Base-by-base conservation (phyloP, 2,888 invertebrate genomes). In the Notocelia uddmanniana region DNA sequence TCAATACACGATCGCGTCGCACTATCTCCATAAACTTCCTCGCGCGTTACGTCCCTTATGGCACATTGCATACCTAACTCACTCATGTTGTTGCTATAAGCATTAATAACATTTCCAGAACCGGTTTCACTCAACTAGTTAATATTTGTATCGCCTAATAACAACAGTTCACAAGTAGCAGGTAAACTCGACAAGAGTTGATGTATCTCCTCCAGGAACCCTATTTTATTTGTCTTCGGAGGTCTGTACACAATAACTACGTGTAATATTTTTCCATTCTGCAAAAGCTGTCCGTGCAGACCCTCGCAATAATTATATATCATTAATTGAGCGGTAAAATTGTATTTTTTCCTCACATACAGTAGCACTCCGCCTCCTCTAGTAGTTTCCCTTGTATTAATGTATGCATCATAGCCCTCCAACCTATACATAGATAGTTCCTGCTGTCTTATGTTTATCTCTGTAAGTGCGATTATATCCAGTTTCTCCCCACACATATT, bases 161-260 rank as follows among this genome's bases (percentile, higher is more conserved):
- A 10, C 23, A 52, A 19, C 3, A 52, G 10, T 6, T 52, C 52
- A 9, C 19, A 19, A 19, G 19, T 19, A 1, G 21, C 10, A 19
- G 52, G 52, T 21, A 52, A 10, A 10, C 19, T 52, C 3, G 52
- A 52, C 8, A 52, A 10, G 18, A 52, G 9, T 52, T 52, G 52
- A 21, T 21, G 21, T 21, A 52, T 23, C 11, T 54, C 54, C 21
- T 21, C 21, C 21, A 54, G 9, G 13, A 54, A 54, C 23, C 54
- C 54, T 23, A 23, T 3, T 54, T 54, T 54, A 23, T 54, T 54
- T 54, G 54, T 54, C 23, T 54, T 54, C 23, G 54, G 54, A 13
- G 54, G 54, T 54, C 54, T 21, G 54, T 54, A 54, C 13, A 54
- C 23, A 9, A 54, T 23, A 23, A 23, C 23, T 11, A 54, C 3